A percentile compares a stretch with the other conserved stretches of the same genome.
Conservation (phyloP, 1,140 invertebrate species). For the Contarinia nasturtii region DNA sequence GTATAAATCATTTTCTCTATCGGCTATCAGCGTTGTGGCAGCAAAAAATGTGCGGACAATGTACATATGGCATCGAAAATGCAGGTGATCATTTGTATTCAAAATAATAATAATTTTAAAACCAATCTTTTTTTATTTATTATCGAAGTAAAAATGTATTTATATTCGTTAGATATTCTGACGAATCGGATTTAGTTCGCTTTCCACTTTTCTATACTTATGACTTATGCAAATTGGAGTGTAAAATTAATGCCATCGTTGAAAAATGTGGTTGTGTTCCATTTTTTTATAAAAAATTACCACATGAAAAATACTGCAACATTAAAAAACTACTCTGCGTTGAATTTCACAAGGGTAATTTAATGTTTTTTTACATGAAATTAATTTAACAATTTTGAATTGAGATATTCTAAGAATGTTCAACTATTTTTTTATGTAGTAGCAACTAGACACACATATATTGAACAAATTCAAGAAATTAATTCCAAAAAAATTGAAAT, state of each 20-base stretch:
- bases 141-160: background rate
- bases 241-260: constrained; percentile 1
- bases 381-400: background rate
- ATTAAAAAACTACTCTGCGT: background rate
- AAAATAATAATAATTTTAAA: too few relatives aligned
- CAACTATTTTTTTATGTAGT: background rate
- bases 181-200: constrained; percentile 1
- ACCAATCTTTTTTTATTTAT: background rate
- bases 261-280: constrained; percentile 2
- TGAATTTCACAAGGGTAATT: background rate
- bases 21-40: background rate
- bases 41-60: background rate
- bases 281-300: constrained; percentile 3
- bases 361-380: background rate
- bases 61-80: constrained; percentile 2
- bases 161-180: background rate
- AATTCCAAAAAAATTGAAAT: too few relatives aligned
- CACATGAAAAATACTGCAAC: background rate
- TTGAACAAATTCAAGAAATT: too few relatives aligned
- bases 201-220: constrained; percentile 1
- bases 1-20: background rate
- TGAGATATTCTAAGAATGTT: background rate
- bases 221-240: constrained; percentile 2
- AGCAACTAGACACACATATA: too few relatives aligned
- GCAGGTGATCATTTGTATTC: background rate